Evolutionary conservation across 2,888 invertebrate genomes (phyloP), one percentile per base, ranked within the genome.

Genomic region (Julus scanicus): DNA sequence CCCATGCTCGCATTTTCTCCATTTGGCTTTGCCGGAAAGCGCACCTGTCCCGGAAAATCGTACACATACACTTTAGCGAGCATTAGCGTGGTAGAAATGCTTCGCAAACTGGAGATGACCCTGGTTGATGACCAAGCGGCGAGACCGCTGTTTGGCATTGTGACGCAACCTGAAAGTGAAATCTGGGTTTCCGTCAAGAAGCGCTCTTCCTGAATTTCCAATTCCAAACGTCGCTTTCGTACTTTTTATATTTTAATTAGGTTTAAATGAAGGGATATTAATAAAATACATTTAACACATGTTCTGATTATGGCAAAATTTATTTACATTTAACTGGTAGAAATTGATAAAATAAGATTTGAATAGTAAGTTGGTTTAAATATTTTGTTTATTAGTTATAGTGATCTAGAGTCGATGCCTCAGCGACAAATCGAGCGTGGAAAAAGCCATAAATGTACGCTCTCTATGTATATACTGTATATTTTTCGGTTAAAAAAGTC

Each of bases 11-110:
- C 91, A 1, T 92, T 91, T 89, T 90, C 90, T 85, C 92, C 92
- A 1, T 93, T 92, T 90, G 92, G 92, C 4, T 92, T 92, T 91
- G 89, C 90, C 40, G 92, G 92, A 15, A 92, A 92, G 88, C 90
- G 91, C 6, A 90, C 90, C 40, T 91, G 91, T 89, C 91, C 91
- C 13, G 91, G 91, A 3, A 80, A 48, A 86, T 90, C 90, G 37
- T 91, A 92, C 89, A 90, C 91, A 0, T 91, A 91, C 86, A 87
- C 90, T 20, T 91, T 92, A 89, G 90, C 90, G 4, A 89, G 40
- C 17, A 48, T 87, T 17, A 17, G 48, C 20, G n/a, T 88, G 87
- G 44, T 39, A 11, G 84, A 44, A n/a, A 49, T 88, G 9, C 29
- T 88, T 11, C 39, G 44, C n/a, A n/a, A 48, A 17, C 49, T 87